Conservation (phyloP, 2,888 invertebrate genomes). For the Drosophila mettleri region DNA sequence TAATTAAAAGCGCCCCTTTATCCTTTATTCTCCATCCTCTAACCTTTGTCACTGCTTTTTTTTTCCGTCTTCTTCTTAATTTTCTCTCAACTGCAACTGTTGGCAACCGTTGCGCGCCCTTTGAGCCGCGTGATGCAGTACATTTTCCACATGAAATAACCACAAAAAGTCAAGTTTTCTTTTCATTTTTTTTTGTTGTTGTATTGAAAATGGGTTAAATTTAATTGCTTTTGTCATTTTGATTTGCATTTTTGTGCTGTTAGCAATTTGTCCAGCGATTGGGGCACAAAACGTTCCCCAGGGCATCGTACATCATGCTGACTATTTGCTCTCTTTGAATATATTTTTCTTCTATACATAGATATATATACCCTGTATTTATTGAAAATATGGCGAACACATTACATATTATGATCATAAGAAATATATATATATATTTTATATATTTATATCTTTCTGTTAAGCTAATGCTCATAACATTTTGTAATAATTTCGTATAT, state of each 20-base stretch:
- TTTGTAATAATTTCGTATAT: too few species aligned
- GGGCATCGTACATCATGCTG: constrained; percentile 69
- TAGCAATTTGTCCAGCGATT: constrained; percentile 65
- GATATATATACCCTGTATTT: constrained; percentile 2
- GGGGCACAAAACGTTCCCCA: constrained; percentile 69
- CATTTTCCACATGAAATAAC: constrained; percentile 83
- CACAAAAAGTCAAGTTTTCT: constrained; percentile 71
- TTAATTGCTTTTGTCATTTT: constrained; percentile 81
- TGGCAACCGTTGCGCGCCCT: constrained; percentile 60
- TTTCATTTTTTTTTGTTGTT: constrained; percentile 7
- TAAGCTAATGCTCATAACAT: too few species aligned
- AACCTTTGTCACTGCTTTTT: constrained; percentile 16
- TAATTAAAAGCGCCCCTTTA: constrained; percentile 70
- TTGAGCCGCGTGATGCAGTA: constrained; percentile 77
- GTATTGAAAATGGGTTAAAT: constrained; percentile 79
- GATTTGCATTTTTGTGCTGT: constrained; percentile 79
- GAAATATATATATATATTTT: too few species aligned
- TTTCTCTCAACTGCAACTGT: constrained; percentile 59
- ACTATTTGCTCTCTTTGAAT: constrained; percentile 22
- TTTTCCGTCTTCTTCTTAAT: not conserved
- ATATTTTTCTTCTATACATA: not conserved
- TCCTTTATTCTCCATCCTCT: constrained; percentile 40
- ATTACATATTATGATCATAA: not conserved
- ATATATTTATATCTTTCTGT: too few species aligned
- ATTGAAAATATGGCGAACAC: too few species aligned